phyloP scores from a whole-genome alignment of 2,888 invertebrate species.

The Eupithecia subumbrata region DNA sequence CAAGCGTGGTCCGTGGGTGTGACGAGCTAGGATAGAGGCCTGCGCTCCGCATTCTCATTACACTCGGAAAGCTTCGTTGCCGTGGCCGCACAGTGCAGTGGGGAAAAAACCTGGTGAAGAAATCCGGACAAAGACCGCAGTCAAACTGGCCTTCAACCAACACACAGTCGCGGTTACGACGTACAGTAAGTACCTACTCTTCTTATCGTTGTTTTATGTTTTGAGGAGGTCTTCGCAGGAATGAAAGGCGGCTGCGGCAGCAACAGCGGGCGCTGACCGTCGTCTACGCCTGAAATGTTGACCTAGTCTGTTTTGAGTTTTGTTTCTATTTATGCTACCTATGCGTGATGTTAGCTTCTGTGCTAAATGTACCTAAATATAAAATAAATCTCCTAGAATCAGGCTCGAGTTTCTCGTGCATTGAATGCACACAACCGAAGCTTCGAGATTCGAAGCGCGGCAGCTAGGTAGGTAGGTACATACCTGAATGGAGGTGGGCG shows the following conservation, averaged over 20 bases:
- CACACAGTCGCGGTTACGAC: background rate
- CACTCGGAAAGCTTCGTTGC: background rate
- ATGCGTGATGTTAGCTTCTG: background rate
- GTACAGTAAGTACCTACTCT: background rate
- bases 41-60: background rate
- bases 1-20: background rate
- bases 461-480: too few species aligned
- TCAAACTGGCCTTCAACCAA: background rate
- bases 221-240: background rate
- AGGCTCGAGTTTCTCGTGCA: background rate
- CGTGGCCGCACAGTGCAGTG: background rate
- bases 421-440: background rate
- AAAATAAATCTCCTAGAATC: too few species aligned
- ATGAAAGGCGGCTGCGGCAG: background rate
- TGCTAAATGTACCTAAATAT: too few species aligned
- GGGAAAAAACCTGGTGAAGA: background rate
- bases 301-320: conserved; percentile 8
- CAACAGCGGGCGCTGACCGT: background rate
- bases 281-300: background rate
- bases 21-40: background rate
- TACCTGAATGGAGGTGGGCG: background rate
- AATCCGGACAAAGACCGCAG: background rate
- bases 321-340: background rate
- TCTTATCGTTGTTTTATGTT: background rate
- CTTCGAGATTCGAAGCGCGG: too few species aligned